Percentiles rank a stretch among this genome's conserved stretches.
Conservation (phyloP, 2,888 invertebrate species). For the Amblyjoppa proteus region DNA sequence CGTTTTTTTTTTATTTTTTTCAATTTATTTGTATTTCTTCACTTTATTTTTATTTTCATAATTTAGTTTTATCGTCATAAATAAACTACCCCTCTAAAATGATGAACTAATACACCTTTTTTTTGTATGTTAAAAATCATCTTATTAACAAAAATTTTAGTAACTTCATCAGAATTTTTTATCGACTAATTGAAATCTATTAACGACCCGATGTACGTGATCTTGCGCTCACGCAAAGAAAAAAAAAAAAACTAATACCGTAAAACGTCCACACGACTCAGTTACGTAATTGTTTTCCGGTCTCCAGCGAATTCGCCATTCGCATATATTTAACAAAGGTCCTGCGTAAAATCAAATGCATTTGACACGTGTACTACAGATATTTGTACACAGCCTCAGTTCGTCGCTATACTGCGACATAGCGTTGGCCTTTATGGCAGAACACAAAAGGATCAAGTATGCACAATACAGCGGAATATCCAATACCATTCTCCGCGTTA, state of each 20-base stretch:
- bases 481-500: constrained; percentile 18
- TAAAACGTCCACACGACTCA: not conserved
- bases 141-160: too few relatives aligned
- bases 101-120: too few relatives aligned
- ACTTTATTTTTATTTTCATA: not conserved
- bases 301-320: not conserved
- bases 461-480: not conserved
- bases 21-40: too few relatives aligned
- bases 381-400: not conserved
- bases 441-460: constrained; percentile 14
- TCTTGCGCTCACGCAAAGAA: not conserved
- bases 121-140: too few relatives aligned
- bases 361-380: constrained; percentile 11
- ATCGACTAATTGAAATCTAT: not conserved
- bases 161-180: too few relatives aligned
- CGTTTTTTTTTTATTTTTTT: too few relatives aligned
- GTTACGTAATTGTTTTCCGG: not conserved
- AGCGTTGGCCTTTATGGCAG: constrained; percentile 23
- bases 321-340: constrained; percentile 8
- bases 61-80: too few relatives aligned
- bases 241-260: not conserved
- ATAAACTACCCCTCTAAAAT: too few relatives aligned
- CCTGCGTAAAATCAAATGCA: constrained; percentile 1
- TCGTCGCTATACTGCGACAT: not conserved
- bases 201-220: not conserved